A percentile compares a stretch with the other conserved stretches of the same genome.
These are phyloP conservation scores for Beroe forskalii DNA, from an alignment of 37 sponge, comb jelly and placozoan genomes.

Conservation along the genomic window DNA sequence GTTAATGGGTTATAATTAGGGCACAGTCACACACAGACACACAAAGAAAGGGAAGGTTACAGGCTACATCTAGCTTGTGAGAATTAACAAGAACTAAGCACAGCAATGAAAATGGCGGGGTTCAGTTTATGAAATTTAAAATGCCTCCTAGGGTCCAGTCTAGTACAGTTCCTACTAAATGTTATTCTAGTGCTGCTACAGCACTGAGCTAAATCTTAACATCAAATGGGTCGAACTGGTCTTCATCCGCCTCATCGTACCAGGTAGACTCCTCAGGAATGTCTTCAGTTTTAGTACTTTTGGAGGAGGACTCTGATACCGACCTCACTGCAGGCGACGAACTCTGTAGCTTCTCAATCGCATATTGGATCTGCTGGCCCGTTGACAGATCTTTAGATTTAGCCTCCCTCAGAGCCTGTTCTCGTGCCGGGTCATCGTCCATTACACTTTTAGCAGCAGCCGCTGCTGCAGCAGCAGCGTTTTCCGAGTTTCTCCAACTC, in stretches of 20 bases:
- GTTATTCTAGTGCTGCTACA: too few relatives aligned
- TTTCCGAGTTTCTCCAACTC: background rate
- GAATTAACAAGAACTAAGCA: too few relatives aligned
- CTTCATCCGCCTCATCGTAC: constrained; percentile 61
- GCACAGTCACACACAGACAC: too few relatives aligned
- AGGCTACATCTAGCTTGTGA: too few relatives aligned
- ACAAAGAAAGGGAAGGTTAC: too few relatives aligned
- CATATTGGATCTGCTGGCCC: constrained; percentile 55
- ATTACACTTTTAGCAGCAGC: background rate
- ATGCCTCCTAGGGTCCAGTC: too few relatives aligned
- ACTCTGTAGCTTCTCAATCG: constrained; percentile 36
- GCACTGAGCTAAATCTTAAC: too few relatives aligned
- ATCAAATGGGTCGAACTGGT: constrained; percentile 15
- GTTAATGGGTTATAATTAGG: too few relatives aligned
- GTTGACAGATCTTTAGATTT: background rate
- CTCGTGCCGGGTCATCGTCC: constrained; percentile 18
- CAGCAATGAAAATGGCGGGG: too few relatives aligned
- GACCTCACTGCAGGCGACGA: background rate
- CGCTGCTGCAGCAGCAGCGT: background rate
- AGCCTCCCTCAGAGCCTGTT: background rate
- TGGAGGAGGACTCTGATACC: background rate
- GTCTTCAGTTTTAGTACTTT: background rate
- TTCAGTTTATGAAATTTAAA: too few relatives aligned
- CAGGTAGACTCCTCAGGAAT: background rate
- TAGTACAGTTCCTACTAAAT: too few relatives aligned